Conservation (phyloP, 30 jellyfish, hydroid and myxozoan genomes). For the Morbakka virulenta region DNA sequence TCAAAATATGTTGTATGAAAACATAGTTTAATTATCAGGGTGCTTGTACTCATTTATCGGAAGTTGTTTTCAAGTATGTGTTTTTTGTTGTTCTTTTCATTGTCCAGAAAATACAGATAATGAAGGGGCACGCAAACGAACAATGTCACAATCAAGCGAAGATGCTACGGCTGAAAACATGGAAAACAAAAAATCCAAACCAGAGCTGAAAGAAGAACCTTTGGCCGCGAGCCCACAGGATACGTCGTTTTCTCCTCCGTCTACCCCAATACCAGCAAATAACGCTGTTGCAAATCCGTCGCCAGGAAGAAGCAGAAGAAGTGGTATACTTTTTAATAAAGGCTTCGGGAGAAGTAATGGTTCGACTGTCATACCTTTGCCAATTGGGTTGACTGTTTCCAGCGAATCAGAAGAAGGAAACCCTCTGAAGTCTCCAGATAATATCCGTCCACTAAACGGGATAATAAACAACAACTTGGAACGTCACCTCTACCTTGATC, state of each 20-base stretch:
- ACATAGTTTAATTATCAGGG: too few relatives aligned
- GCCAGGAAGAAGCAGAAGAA: conserved; percentile 97
- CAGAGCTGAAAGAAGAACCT: neutral
- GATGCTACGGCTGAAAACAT: conserved; percentile 9
- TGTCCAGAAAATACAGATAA: neutral
- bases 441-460: neutral
- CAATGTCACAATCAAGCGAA: conserved; percentile 63
- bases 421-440: neutral
- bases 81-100: neutral
- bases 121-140: conserved; percentile 13
- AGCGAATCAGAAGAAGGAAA: neutral
- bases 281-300: conserved; percentile 65
- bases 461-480: neutral
- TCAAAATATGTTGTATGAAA: too few relatives aligned
- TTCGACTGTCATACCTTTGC: neutral
- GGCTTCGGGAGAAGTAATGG: neutral
- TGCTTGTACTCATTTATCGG: too few relatives aligned
- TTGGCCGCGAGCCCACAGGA: neutral
- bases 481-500: neutral
- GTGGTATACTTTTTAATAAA: conserved; percentile 92
- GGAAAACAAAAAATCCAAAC: conserved; percentile 5
- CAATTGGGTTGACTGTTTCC: neutral
- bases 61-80: too few relatives aligned
- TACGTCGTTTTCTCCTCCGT: conserved; percentile 1
- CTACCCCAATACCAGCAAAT: neutral